Percentiles rank a stretch among this genome's conserved stretches.
Evolutionary conservation across 2,797 vertebrate species (phyloP).

Genomic region (Lithobates pipiens): DNA sequence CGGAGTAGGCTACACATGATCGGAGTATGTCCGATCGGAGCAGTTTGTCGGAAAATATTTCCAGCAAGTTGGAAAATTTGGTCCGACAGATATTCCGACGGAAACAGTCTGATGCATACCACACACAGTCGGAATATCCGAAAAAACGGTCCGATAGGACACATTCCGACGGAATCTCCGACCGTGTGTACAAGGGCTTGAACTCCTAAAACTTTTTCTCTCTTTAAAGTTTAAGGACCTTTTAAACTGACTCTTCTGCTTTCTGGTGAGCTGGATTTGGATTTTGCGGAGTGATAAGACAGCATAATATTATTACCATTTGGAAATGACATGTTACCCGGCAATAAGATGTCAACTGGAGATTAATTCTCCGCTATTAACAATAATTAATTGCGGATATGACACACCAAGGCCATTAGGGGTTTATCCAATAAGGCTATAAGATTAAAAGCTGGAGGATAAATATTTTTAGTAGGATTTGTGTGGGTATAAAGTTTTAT

Average conservation of each 20-base stretch:
- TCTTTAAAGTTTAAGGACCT: not conserved
- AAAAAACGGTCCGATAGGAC: no score
- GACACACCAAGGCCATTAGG: slow-evolving; percentile 48
- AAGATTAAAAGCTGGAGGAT: slow-evolving; percentile 52
- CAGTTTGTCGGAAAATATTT: no score
- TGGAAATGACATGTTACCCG: slow-evolving; percentile 22
- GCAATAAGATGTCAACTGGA: slow-evolving; percentile 37
- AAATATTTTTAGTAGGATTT: slow-evolving; percentile 48
- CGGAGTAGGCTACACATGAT: no score
- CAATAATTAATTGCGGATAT: slow-evolving; percentile 53
- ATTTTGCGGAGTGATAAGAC: not conserved
- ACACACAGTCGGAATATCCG: no score
- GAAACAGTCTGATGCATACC: no score
- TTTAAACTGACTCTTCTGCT: not conserved
- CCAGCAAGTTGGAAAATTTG: no score
- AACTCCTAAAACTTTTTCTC: not conserved
- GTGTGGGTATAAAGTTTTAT: slow-evolving; percentile 54
- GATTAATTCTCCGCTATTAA: slow-evolving; percentile 57
- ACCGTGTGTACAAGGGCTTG: no score
- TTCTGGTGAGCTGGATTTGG: not conserved
- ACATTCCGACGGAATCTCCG: no score
- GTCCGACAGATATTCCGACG: no score
- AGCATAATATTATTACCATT: slow-evolving; percentile 31
- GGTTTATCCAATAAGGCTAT: slow-evolving; percentile 46
- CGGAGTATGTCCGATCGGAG: no score